These are phyloP conservation scores for Prenolepis imparis DNA, from an alignment of 2,888 invertebrate species.

Conservation along the genomic window DNA sequence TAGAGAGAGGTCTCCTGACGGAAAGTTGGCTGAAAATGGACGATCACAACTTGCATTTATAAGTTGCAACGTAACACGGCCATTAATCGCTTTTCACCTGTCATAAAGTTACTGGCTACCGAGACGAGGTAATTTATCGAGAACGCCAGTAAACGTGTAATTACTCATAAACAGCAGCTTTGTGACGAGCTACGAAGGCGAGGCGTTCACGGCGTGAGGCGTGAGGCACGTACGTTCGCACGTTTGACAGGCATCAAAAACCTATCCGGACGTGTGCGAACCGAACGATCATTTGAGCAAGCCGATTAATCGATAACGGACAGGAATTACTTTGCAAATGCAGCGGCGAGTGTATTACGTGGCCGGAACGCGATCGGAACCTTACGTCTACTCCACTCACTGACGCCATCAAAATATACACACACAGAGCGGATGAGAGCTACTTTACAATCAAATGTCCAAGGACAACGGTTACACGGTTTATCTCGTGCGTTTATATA, in stretches of 20 bases:
- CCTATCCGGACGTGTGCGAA: conserved; percentile 31
- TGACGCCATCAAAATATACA: conserved; percentile 13
- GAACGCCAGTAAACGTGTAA: conserved; percentile 72
- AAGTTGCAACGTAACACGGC: conserved; percentile 71
- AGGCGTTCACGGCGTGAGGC: conserved; percentile 32
- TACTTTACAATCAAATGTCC: conserved; percentile 28
- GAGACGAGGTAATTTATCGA: conserved; percentile 70
- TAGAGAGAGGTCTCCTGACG: conserved; percentile 18
- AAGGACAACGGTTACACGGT: not conserved
- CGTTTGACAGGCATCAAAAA: conserved; percentile 64
- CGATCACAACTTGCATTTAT: conserved; percentile 61
- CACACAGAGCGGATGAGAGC: conserved; percentile 11
- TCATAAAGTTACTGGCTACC: conserved; percentile 70
- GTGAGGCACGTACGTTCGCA: conserved; percentile 17
- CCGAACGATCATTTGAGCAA: conserved; percentile 34
- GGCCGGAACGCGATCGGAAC: not conserved
- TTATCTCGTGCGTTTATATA: conserved; percentile 7
- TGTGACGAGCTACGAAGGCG: conserved; percentile 63
- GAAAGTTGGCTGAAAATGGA: conserved; percentile 65
- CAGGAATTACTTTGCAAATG: conserved; percentile 42
- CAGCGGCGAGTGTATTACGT: conserved; percentile 5
- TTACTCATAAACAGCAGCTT: conserved; percentile 75
- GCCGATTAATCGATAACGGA: conserved; percentile 54
- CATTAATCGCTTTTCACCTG: conserved; percentile 77
- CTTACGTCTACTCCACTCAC: not conserved